A percentile compares a stretch with the other conserved stretches of the same genome.
phyloP scores from a whole-genome alignment of 35 echinoderm and acorn worm genomes.

The Chiridota heheva region DNA sequence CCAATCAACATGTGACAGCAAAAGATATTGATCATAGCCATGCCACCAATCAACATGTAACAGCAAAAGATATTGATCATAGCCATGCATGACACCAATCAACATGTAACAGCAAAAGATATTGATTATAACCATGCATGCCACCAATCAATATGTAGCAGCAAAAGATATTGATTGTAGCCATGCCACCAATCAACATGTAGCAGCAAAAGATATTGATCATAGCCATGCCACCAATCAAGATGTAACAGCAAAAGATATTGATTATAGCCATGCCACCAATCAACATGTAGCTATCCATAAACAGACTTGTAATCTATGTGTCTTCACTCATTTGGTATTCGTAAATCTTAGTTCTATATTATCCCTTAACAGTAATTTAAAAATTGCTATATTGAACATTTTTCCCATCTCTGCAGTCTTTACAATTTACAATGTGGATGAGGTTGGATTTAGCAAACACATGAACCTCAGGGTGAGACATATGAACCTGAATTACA shows the following conservation, averaged over 20 bases:
- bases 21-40: too few species aligned
- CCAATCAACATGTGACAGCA: too few species aligned
- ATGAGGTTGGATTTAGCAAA: slow-evolving; percentile 75
- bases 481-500: slow-evolving; percentile 79
- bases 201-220: too few species aligned
- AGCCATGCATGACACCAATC: too few species aligned
- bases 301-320: background rate
- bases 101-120: too few species aligned
- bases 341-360: background rate
- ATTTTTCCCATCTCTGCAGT: slow-evolving; percentile 47
- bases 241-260: background rate
- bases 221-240: background rate
- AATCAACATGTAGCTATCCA: background rate
- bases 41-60: too few species aligned
- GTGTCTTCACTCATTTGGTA: background rate
- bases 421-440: slow-evolving; percentile 86
- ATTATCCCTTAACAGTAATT: background rate
- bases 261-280: background rate
- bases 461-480: slow-evolving; percentile 72
- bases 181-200: too few species aligned
- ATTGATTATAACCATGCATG: too few species aligned
- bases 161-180: too few species aligned
- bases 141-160: too few species aligned
- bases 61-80: too few species aligned
- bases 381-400: background rate